phyloP scores from a whole-genome alignment of 2,888 invertebrate genomes.

The Xestoiulus laeticollis region DNA sequence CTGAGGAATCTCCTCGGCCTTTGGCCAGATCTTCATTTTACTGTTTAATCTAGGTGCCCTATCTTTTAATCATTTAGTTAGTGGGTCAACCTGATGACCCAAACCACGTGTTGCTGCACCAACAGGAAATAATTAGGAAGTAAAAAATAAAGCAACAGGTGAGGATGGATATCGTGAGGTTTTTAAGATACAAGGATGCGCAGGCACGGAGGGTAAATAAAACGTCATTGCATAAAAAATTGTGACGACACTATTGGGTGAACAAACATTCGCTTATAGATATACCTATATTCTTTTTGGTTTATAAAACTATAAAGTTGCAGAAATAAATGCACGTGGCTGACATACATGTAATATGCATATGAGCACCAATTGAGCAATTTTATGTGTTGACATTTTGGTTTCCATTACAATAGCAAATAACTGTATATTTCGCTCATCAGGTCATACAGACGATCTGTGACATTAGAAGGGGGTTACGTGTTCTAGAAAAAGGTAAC shows the following conservation, averaged over 20 bases:
- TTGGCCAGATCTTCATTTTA: neutral
- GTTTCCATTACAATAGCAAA: neutral
- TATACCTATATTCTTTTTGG: neutral
- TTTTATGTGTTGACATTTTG: neutral
- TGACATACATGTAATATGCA: neutral
- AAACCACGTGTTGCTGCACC: conserved; percentile 24
- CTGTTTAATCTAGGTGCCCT: neutral
- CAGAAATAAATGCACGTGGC: neutral
- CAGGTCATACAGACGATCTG: neutral
- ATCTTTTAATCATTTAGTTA: conserved; percentile 39
- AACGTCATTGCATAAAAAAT: conserved; percentile 21
- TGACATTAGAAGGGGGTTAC: conserved; percentile 7
- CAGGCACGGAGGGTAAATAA: neutral
- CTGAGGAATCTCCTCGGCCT: neutral
- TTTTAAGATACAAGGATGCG: neutral
- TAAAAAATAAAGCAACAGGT: neutral
- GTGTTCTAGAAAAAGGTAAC: neutral
- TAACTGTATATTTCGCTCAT: neutral
- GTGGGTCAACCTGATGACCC: conserved; percentile 33
- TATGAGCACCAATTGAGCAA: neutral
- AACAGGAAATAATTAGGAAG: conserved; percentile 32
- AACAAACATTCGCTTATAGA: neutral
- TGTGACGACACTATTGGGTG: neutral
- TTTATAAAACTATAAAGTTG: neutral
- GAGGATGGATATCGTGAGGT: neutral